phyloP scores from a whole-genome alignment of 1,140 invertebrate genomes.

The Monochamus saltuarius region DNA sequence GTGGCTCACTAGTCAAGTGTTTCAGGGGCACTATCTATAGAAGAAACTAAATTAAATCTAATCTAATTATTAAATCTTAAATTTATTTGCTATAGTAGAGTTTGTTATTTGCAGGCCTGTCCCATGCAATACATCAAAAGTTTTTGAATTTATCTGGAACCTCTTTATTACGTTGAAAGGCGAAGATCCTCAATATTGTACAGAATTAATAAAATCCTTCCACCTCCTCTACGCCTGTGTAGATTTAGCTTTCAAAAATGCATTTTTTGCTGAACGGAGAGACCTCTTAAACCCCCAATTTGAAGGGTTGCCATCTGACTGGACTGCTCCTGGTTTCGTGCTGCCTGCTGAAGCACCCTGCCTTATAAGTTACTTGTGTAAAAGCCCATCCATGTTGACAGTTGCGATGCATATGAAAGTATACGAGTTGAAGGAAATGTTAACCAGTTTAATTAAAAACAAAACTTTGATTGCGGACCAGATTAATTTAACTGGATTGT shows the following conservation, averaged over 20 bases:
- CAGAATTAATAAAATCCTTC: conserved; percentile 93
- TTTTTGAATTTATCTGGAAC: conserved; percentile 94
- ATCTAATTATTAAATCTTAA: no score
- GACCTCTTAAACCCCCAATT: conserved; percentile 87
- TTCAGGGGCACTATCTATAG: no score
- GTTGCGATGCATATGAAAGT: conserved; percentile 91
- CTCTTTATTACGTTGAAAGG: conserved; percentile 91
- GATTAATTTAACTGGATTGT: conserved; percentile 65
- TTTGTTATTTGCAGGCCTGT: conserved; percentile 56
- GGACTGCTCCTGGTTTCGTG: conserved; percentile 66
- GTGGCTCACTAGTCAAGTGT: no score
- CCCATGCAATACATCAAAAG: conserved; percentile 73
- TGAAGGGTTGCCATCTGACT: conserved; percentile 72
- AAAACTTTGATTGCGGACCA: conserved; percentile 69
- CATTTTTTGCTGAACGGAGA: conserved; percentile 73
- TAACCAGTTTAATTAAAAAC: conserved; percentile 79
- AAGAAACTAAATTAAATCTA: no score
- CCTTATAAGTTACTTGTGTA: conserved; percentile 82
- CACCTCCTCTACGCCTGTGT: conserved; percentile 88
- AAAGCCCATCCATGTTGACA: conserved; percentile 72
- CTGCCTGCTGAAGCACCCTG: conserved; percentile 70
- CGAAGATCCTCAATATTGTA: conserved; percentile 76
- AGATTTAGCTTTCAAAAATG: conserved; percentile 89
- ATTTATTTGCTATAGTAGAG: no score
- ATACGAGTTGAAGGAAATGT: conserved; percentile 79